Evolutionary conservation across 1,140 invertebrate species (phyloP), one percentile per base, ranked within the genome.

Genomic region (Eurosta solidaginis): DNA sequence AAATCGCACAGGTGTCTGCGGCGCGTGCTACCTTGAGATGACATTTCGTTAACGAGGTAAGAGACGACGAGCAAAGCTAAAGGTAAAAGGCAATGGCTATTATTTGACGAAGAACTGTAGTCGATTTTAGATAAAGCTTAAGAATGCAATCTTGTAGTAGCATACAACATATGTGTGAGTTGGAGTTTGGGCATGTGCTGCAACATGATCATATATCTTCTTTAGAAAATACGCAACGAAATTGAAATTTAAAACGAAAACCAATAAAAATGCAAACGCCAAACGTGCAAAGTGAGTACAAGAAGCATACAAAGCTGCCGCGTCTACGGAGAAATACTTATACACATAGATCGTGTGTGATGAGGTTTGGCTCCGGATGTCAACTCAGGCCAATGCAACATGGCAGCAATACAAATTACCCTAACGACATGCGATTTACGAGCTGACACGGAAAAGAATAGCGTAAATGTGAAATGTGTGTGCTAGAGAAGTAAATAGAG

Each of bases 161-260:
- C 40, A 20, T 12, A 12, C 25, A 45, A 47, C 44, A 74, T 25
- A 29, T 47, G 40, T 36, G 20, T 9, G n/a, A n/a, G n/a, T n/a
- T n/a, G n/a, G n/a, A n/a, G n/a, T n/a, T n/a, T n/a, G 10, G 42
- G 73, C 73, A 44, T 45, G 22, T 47, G 22, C 73, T 25, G 14
- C 73, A 9, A 45, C 17, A 74, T 20, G 22, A 74, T 74, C 73
- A 74, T 74, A 74, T 74, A 47, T 74, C 73, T 74, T 74, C 73
- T 36, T 74, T 74, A 74, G 42, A 74, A 74, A 74, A 68, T 68
- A 68, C 44, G 73, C 44, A 74, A 29, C 36, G 73, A 74, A 74
- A 74, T 74, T 74, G 73, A 74, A 74, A 74, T 74, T 74, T 74
- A 74, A 74, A 74, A 74, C 73, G 40, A 74, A 74, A 74, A 45